phyloP scores from a whole-genome alignment of 2,113 vertebrate genomes.

The Sylvia atricapilla region DNA sequence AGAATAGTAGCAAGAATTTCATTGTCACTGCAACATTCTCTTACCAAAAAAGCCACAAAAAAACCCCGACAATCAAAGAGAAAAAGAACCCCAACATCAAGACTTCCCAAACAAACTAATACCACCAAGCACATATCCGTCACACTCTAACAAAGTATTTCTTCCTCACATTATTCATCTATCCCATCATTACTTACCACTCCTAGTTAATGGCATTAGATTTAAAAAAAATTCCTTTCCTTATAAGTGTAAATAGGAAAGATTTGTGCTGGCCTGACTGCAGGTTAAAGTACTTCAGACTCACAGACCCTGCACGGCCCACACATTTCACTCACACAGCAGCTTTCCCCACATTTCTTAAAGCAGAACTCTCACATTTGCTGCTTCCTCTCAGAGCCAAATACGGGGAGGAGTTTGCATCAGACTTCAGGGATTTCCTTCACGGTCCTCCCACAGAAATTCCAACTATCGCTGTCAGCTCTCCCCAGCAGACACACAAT shows the following conservation, averaged over 20 bases:
- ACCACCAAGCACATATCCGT: accelerated
- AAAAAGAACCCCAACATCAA: background rate
- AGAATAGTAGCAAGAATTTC: background rate
- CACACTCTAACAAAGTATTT: too few species aligned
- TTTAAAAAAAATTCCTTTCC: background rate
- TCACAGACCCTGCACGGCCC: background rate
- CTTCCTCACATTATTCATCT: too few species aligned
- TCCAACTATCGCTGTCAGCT: background rate
- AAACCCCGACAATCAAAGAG: background rate
- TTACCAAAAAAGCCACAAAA: background rate
- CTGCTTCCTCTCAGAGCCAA: too few species aligned
- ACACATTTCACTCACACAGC: background rate
- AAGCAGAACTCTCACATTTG: background rate
- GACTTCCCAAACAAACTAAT: background rate
- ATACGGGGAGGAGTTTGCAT: background rate
- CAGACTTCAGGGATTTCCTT: accelerated
- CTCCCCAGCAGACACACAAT: background rate
- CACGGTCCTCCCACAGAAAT: background rate
- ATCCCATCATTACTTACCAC: too few species aligned
- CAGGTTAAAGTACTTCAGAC: too few species aligned
- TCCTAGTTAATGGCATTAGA: too few species aligned
- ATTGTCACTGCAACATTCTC: background rate
- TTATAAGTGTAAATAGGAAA: background rate
- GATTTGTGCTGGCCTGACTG: too few species aligned
- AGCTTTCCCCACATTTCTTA: too few species aligned